Percentiles rank a stretch among this genome's conserved stretches.
Evolutionary conservation across 2,888 invertebrate species (phyloP).

Genomic region (Priocnemis perturbator): DNA sequence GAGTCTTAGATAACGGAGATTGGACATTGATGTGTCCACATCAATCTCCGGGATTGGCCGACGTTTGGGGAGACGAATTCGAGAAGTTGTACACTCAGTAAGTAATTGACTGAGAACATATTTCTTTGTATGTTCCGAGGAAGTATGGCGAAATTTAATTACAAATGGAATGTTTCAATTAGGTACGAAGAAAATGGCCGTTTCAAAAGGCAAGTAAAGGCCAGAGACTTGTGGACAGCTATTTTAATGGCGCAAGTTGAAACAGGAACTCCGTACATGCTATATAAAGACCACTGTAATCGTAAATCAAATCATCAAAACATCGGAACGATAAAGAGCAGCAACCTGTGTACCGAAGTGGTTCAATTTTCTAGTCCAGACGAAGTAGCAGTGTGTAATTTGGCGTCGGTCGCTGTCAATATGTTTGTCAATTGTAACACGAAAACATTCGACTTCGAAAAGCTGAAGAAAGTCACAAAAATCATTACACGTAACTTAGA

Average conservation of each 20-base stretch:
- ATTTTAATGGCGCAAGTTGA: slow-evolving; percentile 97
- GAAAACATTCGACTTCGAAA: slow-evolving; percentile 90
- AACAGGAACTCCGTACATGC: slow-evolving; percentile 98
- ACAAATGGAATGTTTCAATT: slow-evolving; percentile 7
- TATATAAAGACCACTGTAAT: slow-evolving; percentile 97
- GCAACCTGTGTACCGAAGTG: slow-evolving; percentile 98
- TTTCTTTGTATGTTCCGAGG: background rate
- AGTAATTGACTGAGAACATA: slow-evolving; percentile 33
- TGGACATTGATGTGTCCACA: slow-evolving; percentile 99
- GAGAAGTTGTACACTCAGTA: slow-evolving; percentile 88
- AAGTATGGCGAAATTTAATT: background rate
- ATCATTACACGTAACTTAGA: slow-evolving; percentile 94
- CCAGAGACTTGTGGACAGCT: slow-evolving; percentile 94
- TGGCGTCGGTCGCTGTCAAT: slow-evolving; percentile 97
- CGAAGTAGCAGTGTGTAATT: slow-evolving; percentile 98
- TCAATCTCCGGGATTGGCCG: slow-evolving; percentile 91
- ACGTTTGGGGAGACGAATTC: slow-evolving; percentile 97
- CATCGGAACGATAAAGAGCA: slow-evolving; percentile 98
- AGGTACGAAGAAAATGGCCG: slow-evolving; percentile 89
- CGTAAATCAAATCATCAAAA: slow-evolving; percentile 98
- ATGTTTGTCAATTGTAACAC: slow-evolving; percentile 89
- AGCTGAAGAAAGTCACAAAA: slow-evolving; percentile 91
- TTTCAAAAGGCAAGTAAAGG: slow-evolving; percentile 83
- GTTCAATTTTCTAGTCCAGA: slow-evolving; percentile 94
- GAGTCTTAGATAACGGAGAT: slow-evolving; percentile 87